Base-by-base conservation (phyloP, 1,140 invertebrate genomes). In the Vollenhovia emeryi region DNA sequence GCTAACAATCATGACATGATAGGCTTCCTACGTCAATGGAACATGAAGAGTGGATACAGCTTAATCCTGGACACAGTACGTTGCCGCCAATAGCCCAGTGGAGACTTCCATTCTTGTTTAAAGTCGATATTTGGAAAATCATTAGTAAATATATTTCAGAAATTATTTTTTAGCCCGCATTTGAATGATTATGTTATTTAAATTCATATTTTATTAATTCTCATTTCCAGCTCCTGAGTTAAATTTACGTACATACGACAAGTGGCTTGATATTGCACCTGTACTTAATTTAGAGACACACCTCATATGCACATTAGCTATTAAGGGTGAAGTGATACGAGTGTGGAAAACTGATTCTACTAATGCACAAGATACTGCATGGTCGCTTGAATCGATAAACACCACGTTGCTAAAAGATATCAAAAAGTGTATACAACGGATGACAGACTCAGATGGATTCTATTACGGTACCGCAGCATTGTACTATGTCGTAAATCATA, bases 401-500 rank as follows among this genome's bases (percentile, higher is more conserved):
- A 89, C 78, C 75, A 79, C 83, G 7, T 87, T 95, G 1, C 66
- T 95, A 13, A 87, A 91, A 57, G 88, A 95, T 50, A 94, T 95
- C 50, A 92, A 92, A 78, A 89, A 89, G 40, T 95, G 95, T 71
- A 92, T 95, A 40, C 76, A 88, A 80, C 86, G 69, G 30, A 95
- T 95, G 82, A 75, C 71, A 3, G 92, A 91, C n/a, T 75, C 91
- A 21, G 91, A 92, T 24, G 89, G 91, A 45, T 86, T 92, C 5
- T 91, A 93, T 80, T 92, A 93, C 69, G 91, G 89, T 24, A 93
- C 92, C 18, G 94, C 93, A 21, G 93, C 93, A 27, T 86, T 95
- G 36, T 95, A 95, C 75, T 92, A 92, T 71, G 91, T 95, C 11
- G 92, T 95, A n/a, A 95, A 94, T 90, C 92, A 92, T 74, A 92